Conservation (phyloP, 2,797 vertebrate genomes). For the Rhinichthys osculus region DNA sequence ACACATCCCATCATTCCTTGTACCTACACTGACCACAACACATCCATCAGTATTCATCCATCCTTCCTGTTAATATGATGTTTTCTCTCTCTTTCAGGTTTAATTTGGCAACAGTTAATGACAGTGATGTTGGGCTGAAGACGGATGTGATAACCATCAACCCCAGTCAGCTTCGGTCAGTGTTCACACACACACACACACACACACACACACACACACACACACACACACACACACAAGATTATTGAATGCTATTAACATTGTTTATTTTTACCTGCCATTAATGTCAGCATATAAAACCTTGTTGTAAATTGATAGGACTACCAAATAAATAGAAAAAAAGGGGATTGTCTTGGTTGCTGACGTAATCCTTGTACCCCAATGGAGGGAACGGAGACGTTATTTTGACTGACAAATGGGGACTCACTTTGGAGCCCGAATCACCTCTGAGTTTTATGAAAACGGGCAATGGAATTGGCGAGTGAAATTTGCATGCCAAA, state of each 20-base stretch:
- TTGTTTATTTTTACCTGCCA: neutral
- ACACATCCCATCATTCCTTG: neutral
- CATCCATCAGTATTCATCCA: no score
- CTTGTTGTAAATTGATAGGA: no score
- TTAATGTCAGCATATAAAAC: no score
- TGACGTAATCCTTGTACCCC: no score
- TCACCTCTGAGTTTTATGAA: neutral
- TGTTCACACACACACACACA: no score
- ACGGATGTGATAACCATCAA: constrained; percentile 41
- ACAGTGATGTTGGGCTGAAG: constrained; percentile 46
- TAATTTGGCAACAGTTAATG: constrained; percentile 27
- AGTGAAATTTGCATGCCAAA: neutral
- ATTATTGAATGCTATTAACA: no score
- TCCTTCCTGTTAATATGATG: neutral
- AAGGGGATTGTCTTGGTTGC: no score
- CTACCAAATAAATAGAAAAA: no score
- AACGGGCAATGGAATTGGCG: neutral
- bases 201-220: no score
- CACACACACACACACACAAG: no score
- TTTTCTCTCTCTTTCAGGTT: constrained; percentile 16
- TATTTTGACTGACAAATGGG: no score
- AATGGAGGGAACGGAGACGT: no score
- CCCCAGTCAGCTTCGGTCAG: constrained; percentile 43
- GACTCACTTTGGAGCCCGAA: neutral
- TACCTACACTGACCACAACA: neutral